Conservation (phyloP, 2,797 vertebrate genomes). For the Sebastes wilsoni region DNA sequence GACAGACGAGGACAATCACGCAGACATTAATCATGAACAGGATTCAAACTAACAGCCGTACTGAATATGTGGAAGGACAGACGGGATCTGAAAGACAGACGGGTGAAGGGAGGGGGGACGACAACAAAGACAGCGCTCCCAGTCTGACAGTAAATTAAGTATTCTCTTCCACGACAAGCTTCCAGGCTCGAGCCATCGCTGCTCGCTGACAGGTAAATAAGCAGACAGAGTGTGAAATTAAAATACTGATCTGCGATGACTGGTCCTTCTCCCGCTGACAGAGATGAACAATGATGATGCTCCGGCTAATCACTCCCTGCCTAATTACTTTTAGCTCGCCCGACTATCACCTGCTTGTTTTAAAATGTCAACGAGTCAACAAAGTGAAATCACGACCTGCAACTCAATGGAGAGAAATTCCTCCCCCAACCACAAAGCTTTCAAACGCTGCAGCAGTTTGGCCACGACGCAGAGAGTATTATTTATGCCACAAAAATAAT, state of each 20-base stretch:
- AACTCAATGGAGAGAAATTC: slow-evolving; percentile 17
- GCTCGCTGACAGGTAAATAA: slow-evolving; percentile 57
- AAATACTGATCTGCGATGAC: slow-evolving; percentile 53
- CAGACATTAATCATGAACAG: slow-evolving; percentile 14
- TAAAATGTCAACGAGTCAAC: slow-evolving; percentile 43
- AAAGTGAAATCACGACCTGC: slow-evolving; percentile 36
- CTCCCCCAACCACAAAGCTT: slow-evolving; percentile 18
- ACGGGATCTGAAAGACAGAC: slow-evolving; percentile 1
- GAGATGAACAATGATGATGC: slow-evolving; percentile 49
- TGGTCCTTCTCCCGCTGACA: slow-evolving; percentile 48
- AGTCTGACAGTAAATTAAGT: slow-evolving; percentile 35
- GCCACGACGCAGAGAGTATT: slow-evolving; percentile 29
- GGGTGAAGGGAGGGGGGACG: background rate
- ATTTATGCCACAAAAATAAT: slow-evolving; percentile 63
- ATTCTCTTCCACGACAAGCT: slow-evolving; percentile 30
- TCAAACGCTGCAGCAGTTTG: slow-evolving; percentile 44
- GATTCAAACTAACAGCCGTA: background rate
- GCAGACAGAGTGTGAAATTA: slow-evolving; percentile 57
- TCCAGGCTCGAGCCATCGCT: slow-evolving; percentile 4
- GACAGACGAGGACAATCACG: slow-evolving; percentile 26
- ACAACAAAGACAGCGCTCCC: slow-evolving; percentile 6
- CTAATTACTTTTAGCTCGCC: slow-evolving; percentile 62
- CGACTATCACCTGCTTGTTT: slow-evolving; percentile 45
- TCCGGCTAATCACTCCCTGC: slow-evolving; percentile 55
- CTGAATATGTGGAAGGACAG: slow-evolving; percentile 22